Base-by-base conservation (phyloP, 2,113 vertebrate genomes). In the Nyctereutes procyonoides region DNA sequence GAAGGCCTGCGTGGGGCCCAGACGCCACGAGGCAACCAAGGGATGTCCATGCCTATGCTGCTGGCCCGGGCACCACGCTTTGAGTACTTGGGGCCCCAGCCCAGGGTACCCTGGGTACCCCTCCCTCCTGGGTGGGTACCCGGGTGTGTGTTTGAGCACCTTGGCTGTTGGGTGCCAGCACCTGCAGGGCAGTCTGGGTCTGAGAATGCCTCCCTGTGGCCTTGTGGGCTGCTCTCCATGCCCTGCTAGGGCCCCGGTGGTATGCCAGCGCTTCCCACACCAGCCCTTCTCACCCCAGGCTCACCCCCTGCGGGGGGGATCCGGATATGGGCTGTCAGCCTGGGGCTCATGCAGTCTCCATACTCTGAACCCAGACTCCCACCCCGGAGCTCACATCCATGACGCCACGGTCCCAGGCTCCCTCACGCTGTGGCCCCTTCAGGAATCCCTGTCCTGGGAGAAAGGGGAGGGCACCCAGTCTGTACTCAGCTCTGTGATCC, bases 251-350 rank as follows among this genome's bases (percentile, higher is more conserved):
- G 53, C 10, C 69, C 35, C 19, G 9, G 32, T 55, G 4, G 55
- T 58, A n/a, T 15, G 55, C 2, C 15, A 4, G 22, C 2, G 0
- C 56, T 35, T 58, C 56, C 7, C 55, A 5, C 3, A 15, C 3
- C n/a, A 26, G 56, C 56, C 56, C 56, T 60, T 38, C 22, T 60
- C 1, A 0, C 53, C n/a, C 22, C 55, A 58, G 79, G 32, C 55
- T 35, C 79, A 15, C 20, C 16, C 24, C 7, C 0, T 43, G 1
- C n/a, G 5, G 26, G 79, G 79, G 79, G 14, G 35, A 1, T 58
- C 79, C 35, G 56, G 55, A 24, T 22, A 15, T 8, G 55, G 30
- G 12, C 79, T 14, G 20, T 81, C 55, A 58, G 53, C 0, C 24
- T 35, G 30, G 53, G 51, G 77, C 3, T 48, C 15, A 51, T 6